Base-by-base conservation (phyloP, 2,888 invertebrate genomes). In the Leuctra nigra region DNA sequence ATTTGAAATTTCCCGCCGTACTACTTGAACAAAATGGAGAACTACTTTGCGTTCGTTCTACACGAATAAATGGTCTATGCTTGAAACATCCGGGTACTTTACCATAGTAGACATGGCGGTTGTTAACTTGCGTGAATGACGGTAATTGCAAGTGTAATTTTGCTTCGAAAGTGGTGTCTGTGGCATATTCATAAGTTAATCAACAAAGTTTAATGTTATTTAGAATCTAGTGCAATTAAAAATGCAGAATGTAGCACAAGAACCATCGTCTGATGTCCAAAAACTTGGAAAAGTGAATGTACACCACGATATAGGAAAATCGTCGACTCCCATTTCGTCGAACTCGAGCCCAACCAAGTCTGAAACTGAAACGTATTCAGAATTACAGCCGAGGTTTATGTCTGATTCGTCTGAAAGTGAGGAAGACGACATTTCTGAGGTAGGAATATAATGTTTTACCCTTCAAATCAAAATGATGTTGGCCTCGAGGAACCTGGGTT, bases 341-440 rank as follows among this genome's bases (percentile, higher is more conserved):
- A 84, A 84, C 79, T 85, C 85, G 73, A 86, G 85, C 79, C 86
- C 86, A 75, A 83, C 84, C 73, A 86, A 86, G 79, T 86, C 89
- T 72, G 87, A 87, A 79, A 88, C 87, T 73, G 90, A 90, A 80
- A 89, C 88, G 73, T 86, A 84, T 79, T 84, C 86, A 72, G 88
- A 87, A 76, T 77, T 83, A 73, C 88, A 86, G 73, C 86, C 87
- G 72, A 87, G 87, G 79, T 89, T 85, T 82, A 90, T 91, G 81
- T 87, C 90, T 76, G 92, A 92, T 80, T 85, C 92, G 74, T 93
- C 93, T 70, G 93, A 91, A 80, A 93, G 92, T 75, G 94, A 94
- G 75, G 93, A 93, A 77, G 94, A 93, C 75, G 93, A 93, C 77
- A 91, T 91, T 74, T 93, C 92, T 70, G 93, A 93, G 91, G 93